A percentile compares a stretch with the other conserved stretches of the same genome.
Conservation (phyloP, 1,140 invertebrate species). For the Lucilia cuprina region DNA sequence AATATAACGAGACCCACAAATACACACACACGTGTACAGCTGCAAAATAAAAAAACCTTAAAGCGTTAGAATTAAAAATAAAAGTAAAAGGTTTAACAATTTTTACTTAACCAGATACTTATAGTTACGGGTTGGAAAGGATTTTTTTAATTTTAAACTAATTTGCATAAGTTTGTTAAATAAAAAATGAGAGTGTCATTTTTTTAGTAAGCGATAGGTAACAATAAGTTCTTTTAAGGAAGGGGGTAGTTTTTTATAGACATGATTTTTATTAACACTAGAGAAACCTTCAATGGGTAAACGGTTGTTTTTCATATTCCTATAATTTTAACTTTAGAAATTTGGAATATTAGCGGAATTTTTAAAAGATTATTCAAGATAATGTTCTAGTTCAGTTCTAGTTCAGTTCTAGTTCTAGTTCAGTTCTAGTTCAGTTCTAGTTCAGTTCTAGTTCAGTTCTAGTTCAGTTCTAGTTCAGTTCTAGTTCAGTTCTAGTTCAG, state of each 20-base stretch:
- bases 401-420: no score
- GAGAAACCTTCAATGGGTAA: not conserved
- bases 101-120: not conserved
- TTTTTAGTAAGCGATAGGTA: not conserved
- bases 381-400: no score
- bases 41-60: not conserved
- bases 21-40: not conserved
- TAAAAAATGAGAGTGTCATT: constrained; percentile 1
- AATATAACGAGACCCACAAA: no score
- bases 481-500: no score
- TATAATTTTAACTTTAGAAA: no score
- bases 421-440: no score
- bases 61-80: not conserved
- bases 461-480: no score
- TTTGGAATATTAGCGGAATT: no score
- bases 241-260: not conserved
- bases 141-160: constrained; percentile 1
- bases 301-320: no score
- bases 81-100: not conserved
- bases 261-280: not conserved
- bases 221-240: not conserved
- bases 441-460: no score
- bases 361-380: no score
- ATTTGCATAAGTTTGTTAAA: constrained; percentile 16
- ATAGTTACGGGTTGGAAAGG: not conserved